A percentile compares a stretch with the other conserved stretches of the same genome.
phyloP scores from a whole-genome alignment of 2,797 vertebrate genomes.

The Morelia viridis region DNA sequence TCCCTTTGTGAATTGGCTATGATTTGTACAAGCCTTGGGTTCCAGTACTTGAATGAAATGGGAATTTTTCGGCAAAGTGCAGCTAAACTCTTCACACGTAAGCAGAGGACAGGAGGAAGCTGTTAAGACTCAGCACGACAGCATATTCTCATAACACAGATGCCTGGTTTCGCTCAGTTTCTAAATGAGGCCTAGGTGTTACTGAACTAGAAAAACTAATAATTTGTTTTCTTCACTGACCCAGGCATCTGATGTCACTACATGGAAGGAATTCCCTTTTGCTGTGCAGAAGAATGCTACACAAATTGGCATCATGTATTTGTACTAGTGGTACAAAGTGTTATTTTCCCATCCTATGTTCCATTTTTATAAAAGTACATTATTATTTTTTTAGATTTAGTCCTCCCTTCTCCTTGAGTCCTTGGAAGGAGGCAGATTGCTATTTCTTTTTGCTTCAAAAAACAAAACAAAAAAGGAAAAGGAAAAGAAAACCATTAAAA shows the following conservation, averaged over 20 bases:
- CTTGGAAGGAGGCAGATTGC: neutral
- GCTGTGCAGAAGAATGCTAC: neutral
- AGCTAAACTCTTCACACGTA: neutral
- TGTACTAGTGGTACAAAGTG: neutral
- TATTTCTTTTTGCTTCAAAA: neutral
- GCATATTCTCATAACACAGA: neutral
- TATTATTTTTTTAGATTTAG: neutral
- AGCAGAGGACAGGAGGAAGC: neutral
- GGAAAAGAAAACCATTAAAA: neutral
- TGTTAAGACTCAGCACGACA: neutral
- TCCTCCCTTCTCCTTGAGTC: neutral
- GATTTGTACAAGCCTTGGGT: neutral
- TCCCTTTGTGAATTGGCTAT: neutral
- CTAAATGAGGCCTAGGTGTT: neutral
- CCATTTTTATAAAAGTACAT: neutral
- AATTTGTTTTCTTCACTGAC: neutral
- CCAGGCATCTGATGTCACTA: neutral
- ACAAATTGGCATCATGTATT: neutral
- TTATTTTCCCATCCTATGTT: neutral
- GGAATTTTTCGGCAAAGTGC: neutral
- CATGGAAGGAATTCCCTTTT: neutral
- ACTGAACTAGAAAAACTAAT: neutral
- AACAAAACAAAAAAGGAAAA: neutral
- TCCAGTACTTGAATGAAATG: neutral
- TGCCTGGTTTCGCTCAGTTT: neutral